Percentiles rank a stretch among this genome's conserved stretches.
These are phyloP conservation scores for Zaprionus ornatus DNA, from an alignment of 1,140 invertebrate species.

Conservation along the genomic window DNA sequence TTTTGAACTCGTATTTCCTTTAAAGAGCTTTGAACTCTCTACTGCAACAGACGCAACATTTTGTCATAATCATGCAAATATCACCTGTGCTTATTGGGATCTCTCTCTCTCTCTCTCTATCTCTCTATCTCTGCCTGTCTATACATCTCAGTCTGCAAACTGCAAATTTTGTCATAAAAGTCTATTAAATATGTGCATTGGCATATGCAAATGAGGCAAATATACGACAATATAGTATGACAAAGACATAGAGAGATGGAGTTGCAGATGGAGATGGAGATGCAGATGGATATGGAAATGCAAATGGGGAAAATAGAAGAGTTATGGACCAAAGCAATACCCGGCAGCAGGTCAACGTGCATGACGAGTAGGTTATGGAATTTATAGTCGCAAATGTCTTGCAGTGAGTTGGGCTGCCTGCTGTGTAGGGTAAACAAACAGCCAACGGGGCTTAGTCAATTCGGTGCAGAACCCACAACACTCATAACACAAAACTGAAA, in stretches of 20 bases:
- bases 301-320: constrained; percentile 11
- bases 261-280: background rate
- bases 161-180: constrained; percentile 79
- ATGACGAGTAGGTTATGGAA: background rate
- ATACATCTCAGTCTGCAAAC: constrained; percentile 4
- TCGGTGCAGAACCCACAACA: constrained; percentile 51
- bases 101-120: background rate
- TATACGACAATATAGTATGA: constrained; percentile 50
- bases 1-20: constrained; percentile 24
- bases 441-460: constrained; percentile 58
- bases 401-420: background rate
- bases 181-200: constrained; percentile 79
- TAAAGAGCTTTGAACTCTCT: constrained; percentile 61
- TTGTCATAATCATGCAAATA: constrained; percentile 78
- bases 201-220: constrained; percentile 54
- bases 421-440: constrained; percentile 53
- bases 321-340: constrained; percentile 58
- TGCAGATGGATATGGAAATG: background rate
- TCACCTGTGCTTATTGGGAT: constrained; percentile 59
- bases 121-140: background rate
- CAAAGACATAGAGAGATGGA: constrained; percentile 15
- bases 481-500: constrained; percentile 64
- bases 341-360: constrained; percentile 31
- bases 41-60: constrained; percentile 42
- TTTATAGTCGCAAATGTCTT: background rate